phyloP scores from a whole-genome alignment of 2,888 invertebrate genomes.

The Oscheius myriophilus region DNA sequence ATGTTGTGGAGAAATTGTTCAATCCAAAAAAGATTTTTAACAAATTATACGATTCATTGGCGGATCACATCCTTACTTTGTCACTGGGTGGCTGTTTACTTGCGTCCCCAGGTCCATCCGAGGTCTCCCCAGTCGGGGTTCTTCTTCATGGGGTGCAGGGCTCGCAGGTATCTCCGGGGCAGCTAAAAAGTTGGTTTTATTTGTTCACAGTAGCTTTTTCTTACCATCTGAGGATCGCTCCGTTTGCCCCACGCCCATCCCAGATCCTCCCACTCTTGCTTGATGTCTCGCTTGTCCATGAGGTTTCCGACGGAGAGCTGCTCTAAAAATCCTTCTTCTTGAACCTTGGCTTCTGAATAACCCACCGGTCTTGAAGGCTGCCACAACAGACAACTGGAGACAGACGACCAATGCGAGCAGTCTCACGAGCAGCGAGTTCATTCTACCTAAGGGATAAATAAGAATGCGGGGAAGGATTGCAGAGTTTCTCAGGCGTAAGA shows the following conservation, averaged over 20 bases:
- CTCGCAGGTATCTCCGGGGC: constrained; percentile 43
- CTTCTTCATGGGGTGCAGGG: constrained; percentile 56
- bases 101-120: constrained; percentile 61
- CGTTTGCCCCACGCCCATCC: constrained; percentile 63
- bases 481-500: background rate
- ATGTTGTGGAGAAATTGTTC: too few species aligned
- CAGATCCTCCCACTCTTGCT: constrained; percentile 54
- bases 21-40: too few species aligned
- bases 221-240: constrained; percentile 29
- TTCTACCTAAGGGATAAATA: too few species aligned
- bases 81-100: constrained; percentile 18
- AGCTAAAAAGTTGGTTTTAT: constrained; percentile 18
- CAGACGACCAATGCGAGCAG: too few species aligned
- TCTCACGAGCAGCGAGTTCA: too few species aligned
- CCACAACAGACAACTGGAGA: constrained; percentile 9
- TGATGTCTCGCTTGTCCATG: constrained; percentile 34
- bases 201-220: background rate
- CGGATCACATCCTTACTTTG: background rate
- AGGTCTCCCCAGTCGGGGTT: constrained; percentile 62
- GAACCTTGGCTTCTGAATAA: background rate
- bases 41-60: too few species aligned
- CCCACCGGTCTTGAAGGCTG: constrained; percentile 9
- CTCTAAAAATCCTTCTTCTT: background rate
- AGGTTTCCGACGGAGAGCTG: constrained; percentile 3
- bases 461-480: too few species aligned